These are phyloP conservation scores for Megaustenia siamemsis DNA, from an alignment of 2,888 invertebrate species.

Conservation along the genomic window DNA sequence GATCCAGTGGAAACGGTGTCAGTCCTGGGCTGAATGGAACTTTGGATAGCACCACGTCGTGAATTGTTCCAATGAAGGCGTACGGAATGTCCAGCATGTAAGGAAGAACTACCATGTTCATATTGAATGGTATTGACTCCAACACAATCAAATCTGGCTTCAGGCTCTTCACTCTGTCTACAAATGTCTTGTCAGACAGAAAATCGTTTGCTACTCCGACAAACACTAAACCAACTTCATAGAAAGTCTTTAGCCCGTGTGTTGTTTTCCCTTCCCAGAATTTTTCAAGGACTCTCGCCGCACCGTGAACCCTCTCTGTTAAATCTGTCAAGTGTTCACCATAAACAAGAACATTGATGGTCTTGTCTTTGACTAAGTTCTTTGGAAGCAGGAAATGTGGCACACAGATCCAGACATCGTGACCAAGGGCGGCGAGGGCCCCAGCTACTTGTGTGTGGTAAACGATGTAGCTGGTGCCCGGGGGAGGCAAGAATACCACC, in stretches of 20 bases:
- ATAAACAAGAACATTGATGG: background rate
- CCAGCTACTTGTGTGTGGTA: constrained; percentile 46
- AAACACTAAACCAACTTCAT: background rate
- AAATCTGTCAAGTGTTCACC: constrained; percentile 8
- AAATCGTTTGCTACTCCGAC: background rate
- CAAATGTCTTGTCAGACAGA: constrained; percentile 39
- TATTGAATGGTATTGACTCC: constrained; percentile 48
- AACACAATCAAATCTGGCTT: constrained; percentile 54
- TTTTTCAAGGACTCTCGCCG: background rate
- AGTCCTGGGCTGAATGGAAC: no score
- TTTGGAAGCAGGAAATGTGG: background rate
- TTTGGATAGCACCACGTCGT: no score
- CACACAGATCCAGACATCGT: constrained; percentile 35
- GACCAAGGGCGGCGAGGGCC: constrained; percentile 45
- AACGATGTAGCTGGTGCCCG: constrained; percentile 44
- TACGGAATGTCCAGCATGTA: constrained; percentile 52
- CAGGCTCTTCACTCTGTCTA: constrained; percentile 35
- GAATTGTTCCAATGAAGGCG: no score
- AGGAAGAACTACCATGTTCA: constrained; percentile 53
- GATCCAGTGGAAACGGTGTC: no score
- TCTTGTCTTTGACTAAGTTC: background rate
- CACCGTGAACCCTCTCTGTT: background rate
- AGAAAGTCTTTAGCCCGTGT: background rate
- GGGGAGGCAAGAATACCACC: constrained; percentile 23
- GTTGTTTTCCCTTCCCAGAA: constrained; percentile 1